These are phyloP conservation scores for Haliaeetus leucogaster DNA, from an alignment of 2,113 vertebrate species.

Conservation along the genomic window DNA sequence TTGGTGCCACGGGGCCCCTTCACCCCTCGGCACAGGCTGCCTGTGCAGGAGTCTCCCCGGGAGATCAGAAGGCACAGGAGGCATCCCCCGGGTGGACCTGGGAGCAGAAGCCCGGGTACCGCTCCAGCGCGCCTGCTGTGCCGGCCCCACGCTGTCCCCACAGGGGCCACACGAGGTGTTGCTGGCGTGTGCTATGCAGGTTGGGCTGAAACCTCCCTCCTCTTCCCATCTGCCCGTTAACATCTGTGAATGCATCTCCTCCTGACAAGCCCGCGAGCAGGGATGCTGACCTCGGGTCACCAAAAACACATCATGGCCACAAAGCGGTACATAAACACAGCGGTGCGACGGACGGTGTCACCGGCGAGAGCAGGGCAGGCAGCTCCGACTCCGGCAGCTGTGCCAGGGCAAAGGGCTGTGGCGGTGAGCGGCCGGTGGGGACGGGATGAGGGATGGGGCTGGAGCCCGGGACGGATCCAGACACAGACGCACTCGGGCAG, in stretches of 20 bases:
- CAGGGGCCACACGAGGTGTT: neutral
- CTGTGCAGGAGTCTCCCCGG: neutral
- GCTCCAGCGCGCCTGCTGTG: accelerated
- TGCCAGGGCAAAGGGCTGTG: neutral
- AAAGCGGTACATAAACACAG: neutral
- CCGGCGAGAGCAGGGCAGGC: neutral
- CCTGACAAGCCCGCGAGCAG: neutral
- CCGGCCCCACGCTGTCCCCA: neutral
- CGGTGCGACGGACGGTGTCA: neutral
- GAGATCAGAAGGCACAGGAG: neutral
- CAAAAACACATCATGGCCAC: neutral
- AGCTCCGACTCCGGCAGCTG: neutral
- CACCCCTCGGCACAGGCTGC: neutral
- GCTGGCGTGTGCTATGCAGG: neutral
- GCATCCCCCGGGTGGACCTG: too few species aligned
- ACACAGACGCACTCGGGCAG: neutral
- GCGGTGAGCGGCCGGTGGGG: accelerated
- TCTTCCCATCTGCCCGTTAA: neutral
- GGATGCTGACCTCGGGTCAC: neutral
- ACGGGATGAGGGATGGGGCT: neutral
- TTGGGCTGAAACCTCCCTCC: neutral
- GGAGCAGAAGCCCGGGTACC: neutral
- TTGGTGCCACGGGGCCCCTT: neutral
- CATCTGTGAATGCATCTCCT: neutral
- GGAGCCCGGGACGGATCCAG: accelerated